Conservation (phyloP, 1,140 invertebrate species). For the Gryon sp. region DNA sequence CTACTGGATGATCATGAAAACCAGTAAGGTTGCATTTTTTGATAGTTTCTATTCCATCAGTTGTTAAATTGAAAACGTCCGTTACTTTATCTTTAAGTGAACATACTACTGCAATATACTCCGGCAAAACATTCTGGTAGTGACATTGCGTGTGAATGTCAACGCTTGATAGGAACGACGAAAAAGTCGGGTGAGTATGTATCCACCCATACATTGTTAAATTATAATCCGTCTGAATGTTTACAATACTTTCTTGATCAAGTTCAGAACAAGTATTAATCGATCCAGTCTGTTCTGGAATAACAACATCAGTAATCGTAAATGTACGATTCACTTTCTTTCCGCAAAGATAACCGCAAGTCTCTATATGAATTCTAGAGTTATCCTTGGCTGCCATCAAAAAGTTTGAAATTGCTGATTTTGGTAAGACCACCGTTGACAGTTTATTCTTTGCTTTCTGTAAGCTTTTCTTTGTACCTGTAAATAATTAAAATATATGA, state of each 20-base stretch:
- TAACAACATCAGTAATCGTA: not conserved
- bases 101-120: not conserved
- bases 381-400: conserved; percentile 4
- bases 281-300: not conserved
- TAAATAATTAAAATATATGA: not conserved
- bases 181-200: not conserved
- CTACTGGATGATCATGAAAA: not conserved
- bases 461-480: conserved; percentile 1
- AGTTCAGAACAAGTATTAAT: too few relatives aligned
- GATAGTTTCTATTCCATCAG: not conserved
- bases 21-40: not conserved
- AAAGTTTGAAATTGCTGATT: conserved; percentile 8
- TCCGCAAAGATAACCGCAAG: not conserved
- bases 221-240: not conserved
- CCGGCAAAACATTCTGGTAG: not conserved
- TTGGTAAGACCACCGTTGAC: not conserved
- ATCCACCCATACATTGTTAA: not conserved
- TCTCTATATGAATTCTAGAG: not conserved
- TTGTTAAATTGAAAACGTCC: not conserved
- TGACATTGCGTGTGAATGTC: not conserved
- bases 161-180: not conserved
- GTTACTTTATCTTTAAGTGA: not conserved
- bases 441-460: conserved; percentile 1
- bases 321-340: not conserved
- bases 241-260: too few relatives aligned